Percentiles rank a stretch among this genome's conserved stretches.
These are phyloP conservation scores for Galagoides demidoff DNA, from an alignment of 2,797 vertebrate species.

Conservation along the genomic window DNA sequence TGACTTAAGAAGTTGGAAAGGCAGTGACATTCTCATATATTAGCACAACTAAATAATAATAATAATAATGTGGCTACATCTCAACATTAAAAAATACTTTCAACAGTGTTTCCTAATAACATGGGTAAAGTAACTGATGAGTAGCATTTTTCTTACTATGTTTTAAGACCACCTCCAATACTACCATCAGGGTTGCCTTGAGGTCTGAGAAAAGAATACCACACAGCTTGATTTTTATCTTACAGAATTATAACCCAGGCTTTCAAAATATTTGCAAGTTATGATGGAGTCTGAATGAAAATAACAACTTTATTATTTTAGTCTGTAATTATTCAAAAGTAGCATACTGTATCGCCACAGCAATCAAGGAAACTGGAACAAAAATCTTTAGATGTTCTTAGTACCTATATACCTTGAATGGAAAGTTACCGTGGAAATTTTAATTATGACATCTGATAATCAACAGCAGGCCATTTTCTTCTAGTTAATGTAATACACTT, in stretches of 20 bases:
- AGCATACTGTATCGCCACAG: neutral
- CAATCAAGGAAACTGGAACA: constrained; percentile 38
- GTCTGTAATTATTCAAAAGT: neutral
- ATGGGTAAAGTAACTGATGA: neutral
- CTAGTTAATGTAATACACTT: constrained; percentile 16
- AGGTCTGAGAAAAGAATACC: neutral
- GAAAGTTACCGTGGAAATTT: neutral
- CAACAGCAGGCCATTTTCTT: constrained; percentile 26
- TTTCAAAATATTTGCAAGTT: constrained; percentile 34
- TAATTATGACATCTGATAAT: constrained; percentile 8
- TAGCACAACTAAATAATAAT: neutral
- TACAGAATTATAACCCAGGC: neutral
- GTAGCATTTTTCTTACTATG: neutral
- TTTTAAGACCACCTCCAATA: neutral
- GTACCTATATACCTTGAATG: neutral
- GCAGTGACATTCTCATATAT: neutral
- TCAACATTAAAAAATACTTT: neutral
- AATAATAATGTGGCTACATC: neutral
- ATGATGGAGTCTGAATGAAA: neutral
- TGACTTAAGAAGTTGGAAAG: neutral
- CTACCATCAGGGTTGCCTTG: neutral
- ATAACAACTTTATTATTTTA: constrained; percentile 21
- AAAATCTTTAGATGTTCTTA: neutral
- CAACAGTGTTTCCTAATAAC: neutral
- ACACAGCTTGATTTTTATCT: neutral